Evolutionary conservation across 1,140 invertebrate genomes (phyloP), one percentile per base, ranked within the genome.

Genomic region (Vanessa atalanta): DNA sequence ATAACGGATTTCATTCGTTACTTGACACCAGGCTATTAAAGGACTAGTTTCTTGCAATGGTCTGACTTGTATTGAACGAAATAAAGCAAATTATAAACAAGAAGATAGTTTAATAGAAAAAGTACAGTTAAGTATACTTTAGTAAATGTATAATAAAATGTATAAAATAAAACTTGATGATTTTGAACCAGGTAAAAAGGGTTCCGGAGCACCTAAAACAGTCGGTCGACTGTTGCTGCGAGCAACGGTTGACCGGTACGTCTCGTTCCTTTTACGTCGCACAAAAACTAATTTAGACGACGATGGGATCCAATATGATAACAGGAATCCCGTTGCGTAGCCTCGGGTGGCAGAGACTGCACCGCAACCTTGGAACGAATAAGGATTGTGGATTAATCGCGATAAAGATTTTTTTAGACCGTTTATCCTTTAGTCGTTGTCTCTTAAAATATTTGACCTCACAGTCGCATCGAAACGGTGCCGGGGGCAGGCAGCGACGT

Each of bases 301-400:
- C 84, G 87, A 88, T 83, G 87, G 84, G 82, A 85, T 83, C 84
- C 87, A 86, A 87, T 87, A 87, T 87, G 88, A 90, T 90, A 89
- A 88, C 87, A 89, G 88, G 88, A 89, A 89, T 90, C 86, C 88
- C 90, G 89, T 90, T 89, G 89, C 83, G 85, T 87, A 83, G 84
- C 88, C 88, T 84, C 83, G 77, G 85, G 84, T 83, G 83, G 72
- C 61, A 50, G 76, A 73, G 70, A 37, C 65, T 67, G 65, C 26
- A 48, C n/a, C 51, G 67, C 47, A 70, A 70, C 68, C 68, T 70
- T 70, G 68, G 63, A 61, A 61, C 57, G 57, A 26, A 60, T 13
- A n/a, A 61, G 16, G 57, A 61, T 16, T 12, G 16, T 26, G 55
- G 23, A 26, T 31, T 57, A 37, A 48, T 61, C 11, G 12, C 9